Evolutionary conservation across 1,140 invertebrate species (phyloP).

Genomic region (Penaeus chinensis): DNA sequence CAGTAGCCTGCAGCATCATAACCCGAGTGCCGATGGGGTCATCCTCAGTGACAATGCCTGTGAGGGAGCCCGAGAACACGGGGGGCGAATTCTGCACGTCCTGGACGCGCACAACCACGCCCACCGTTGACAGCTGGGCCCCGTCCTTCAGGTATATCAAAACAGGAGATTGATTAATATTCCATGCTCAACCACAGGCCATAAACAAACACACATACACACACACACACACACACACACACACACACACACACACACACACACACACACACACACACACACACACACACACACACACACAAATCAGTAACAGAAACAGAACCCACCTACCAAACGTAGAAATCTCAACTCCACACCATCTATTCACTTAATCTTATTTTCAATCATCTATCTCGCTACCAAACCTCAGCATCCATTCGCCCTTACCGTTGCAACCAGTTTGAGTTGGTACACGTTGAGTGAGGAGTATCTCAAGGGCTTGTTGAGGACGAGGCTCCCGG

Average conservation of each 20-base stretch:
- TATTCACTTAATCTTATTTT: no score
- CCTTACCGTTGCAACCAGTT: slow-evolving; percentile 60
- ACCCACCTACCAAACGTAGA: no score
- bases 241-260: no score
- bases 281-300: no score
- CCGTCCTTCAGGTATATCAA: slow-evolving; percentile 77
- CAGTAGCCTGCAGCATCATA: slow-evolving; percentile 81
- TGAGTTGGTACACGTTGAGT: slow-evolving; percentile 71
- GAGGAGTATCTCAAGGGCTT: slow-evolving; percentile 73
- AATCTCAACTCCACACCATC: no score
- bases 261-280: no score
- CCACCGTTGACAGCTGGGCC: slow-evolving; percentile 77
- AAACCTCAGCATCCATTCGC: no score
- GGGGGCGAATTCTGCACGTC: slow-evolving; percentile 77
- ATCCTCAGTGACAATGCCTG: slow-evolving; percentile 84
- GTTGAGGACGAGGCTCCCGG: slow-evolving; percentile 76
- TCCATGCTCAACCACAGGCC: not conserved
- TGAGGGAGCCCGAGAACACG: slow-evolving; percentile 82
- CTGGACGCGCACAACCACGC: slow-evolving; percentile 80
- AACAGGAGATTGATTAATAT: not conserved
- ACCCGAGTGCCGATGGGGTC: slow-evolving; percentile 85
- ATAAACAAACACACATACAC: no score
- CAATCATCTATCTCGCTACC: not conserved
- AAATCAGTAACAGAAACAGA: no score
- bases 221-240: no score